Base-by-base conservation (phyloP, 1,140 invertebrate species). In the Episyrphus balteatus region DNA sequence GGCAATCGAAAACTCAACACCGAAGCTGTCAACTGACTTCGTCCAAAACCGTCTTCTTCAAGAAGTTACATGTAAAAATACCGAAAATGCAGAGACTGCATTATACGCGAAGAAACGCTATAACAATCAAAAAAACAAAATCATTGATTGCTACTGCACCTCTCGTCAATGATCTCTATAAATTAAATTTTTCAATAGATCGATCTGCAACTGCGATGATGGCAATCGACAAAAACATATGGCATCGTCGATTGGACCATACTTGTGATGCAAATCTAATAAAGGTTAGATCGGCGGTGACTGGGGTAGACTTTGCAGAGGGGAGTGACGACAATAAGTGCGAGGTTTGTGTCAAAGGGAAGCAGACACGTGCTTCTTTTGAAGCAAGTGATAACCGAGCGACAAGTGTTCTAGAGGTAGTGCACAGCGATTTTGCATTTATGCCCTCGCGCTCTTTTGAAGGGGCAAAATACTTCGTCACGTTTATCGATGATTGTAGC, bases 401-500 rank as follows among this genome's bases (percentile, higher is more conserved):
- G 8, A 26, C 21, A 26, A 26, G 21, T 26, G 21, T 26, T 5
- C 21, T 26, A 26, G 15, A 13, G 13, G 6, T 33, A 31, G 32
- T 34, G 37, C 69, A 72, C 49, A 60, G 61, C 0, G 71, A 73
- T 51, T 68, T 61, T 48, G 71, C 72, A 17, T 70, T 67, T 12
- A 69, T 74, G 64, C 55, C 63, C 13, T 46, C 55, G 7, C 42
- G 14, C 17, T 69, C 64, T 5, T 36, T 62, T 30, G 64, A 67
- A 31, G 60, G 58, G 13, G 56, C 58, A 7, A 46, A 44, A 10
- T 75, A 70, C 49, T 63, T 70, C 31, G 21, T 71, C 1, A 69
- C 72, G 0, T 69, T 74, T 31, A 71, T 69, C 5, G 71, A 75
- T 55, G 70, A 74, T 21, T 68, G 45, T 43, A 57, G 62, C 8